Evolutionary conservation across 2,888 invertebrate genomes (phyloP), one percentile per base, ranked within the genome.

Genomic region (Pollenia griseotomentosa): DNA sequence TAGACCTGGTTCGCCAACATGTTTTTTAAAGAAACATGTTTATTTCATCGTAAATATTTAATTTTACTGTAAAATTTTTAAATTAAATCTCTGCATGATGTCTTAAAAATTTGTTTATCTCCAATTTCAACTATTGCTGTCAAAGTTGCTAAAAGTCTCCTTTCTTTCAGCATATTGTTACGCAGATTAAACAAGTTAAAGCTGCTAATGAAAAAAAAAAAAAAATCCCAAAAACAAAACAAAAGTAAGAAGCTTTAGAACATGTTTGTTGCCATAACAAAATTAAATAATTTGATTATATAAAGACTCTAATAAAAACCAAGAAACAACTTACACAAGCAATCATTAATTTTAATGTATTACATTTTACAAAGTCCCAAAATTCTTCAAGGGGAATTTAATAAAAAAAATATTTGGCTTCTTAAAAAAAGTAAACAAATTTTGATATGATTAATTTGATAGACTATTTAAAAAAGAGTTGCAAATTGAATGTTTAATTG

Each of bases 291-390:
- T 44, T 11, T 65, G 65, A 46, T 65, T 65, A 19, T 46, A 19
- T 65, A 8, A 46, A 44, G 44, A 65, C 11, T 65, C 11, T 65
- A 46, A 46, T 46, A 44, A 46, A 65, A 57, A 19, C 44, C 11
- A 11, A n/a, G 42, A 12, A 23, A n/a, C 16, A 19, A 19, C 33
- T 33, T 0, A 33, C 33, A 33, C 14, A 57, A 68, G 59, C 51
- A 61, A 46, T 66, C 46, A 46, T 66, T 57, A 33, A 46, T 78
- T 66, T 68, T 33, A 40, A 79, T 70, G 51, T 79, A 14, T 66
- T 40, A 19, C 10, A 65, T 65, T 65, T 44, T 44, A 65, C 16
- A 40, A 33, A 6, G 0, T 33, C 33, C 5, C 14, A 5, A 6
- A 59, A 23, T 12, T 7, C 33, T 59, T 33, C 33, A 7, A 59